Evolutionary conservation across 2,797 vertebrate genomes (phyloP).

Genomic region (Gymnoscopelus microlampas): DNA sequence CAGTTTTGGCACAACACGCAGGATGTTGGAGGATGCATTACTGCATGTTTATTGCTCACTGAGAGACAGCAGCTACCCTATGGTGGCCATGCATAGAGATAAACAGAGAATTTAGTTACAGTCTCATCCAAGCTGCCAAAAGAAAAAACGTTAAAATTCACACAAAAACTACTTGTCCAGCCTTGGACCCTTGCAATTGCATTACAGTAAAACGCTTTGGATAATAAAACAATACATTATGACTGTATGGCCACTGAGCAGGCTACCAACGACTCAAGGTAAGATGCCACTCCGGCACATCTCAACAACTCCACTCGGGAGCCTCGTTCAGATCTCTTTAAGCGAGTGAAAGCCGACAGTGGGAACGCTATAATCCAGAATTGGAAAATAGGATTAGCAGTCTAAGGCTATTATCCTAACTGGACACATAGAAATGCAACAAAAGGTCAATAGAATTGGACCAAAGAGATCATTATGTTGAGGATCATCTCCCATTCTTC

Average conservation of each 20-base stretch:
- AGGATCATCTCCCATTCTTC: constrained; percentile 7
- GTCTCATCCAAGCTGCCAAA: constrained; percentile 5
- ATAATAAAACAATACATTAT: too few relatives aligned
- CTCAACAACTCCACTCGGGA: background rate
- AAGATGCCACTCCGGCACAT: background rate
- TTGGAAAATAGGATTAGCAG: constrained; percentile 38
- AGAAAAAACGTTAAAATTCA: too few relatives aligned
- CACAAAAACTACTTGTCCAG: too few relatives aligned
- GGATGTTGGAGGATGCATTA: constrained; percentile 16
- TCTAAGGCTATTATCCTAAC: background rate
- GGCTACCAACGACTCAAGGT: background rate
- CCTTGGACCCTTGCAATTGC: too few relatives aligned
- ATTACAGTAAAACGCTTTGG: background rate
- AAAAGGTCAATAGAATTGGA: constrained; percentile 7
- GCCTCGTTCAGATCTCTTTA: constrained; percentile 10
- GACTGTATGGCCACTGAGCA: too few relatives aligned
- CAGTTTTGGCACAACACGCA: constrained; percentile 12
- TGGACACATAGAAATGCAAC: constrained; percentile 14
- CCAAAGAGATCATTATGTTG: constrained; percentile 8
- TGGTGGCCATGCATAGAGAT: background rate
- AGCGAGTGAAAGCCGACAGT: constrained; percentile 44
- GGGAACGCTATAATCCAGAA: constrained; percentile 44
- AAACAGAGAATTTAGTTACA: fast-evolving
- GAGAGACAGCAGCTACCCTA: constrained; percentile 7
- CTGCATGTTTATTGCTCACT: constrained; percentile 63